phyloP scores from a whole-genome alignment of 2,888 invertebrate genomes.

The Galerucella calmariensis region DNA sequence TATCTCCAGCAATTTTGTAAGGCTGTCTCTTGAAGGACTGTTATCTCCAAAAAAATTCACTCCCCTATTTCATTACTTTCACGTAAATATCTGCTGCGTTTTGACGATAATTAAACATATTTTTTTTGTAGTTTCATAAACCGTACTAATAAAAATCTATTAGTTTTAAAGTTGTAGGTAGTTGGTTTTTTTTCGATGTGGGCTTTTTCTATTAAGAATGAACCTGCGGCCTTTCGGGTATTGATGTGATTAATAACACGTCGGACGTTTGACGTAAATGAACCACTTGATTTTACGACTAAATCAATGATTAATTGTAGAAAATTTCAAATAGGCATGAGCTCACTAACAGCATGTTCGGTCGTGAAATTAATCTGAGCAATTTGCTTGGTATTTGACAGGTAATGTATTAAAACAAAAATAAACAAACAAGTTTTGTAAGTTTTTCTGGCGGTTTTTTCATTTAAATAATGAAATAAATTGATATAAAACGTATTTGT shows the following conservation, averaged over 20 bases:
- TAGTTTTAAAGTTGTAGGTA: conserved; percentile 24
- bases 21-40: no score
- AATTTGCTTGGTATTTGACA: conserved; percentile 8
- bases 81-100: no score
- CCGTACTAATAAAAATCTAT: conserved; percentile 14
- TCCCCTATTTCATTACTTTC: no score
- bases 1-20: no score
- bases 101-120: no score
- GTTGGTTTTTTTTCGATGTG: conserved; percentile 30
- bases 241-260: conserved; percentile 31
- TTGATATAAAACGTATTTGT: no score
- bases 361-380: conserved; percentile 7
- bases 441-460: no score
- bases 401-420: neutral
- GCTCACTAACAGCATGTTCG: conserved; percentile 3
- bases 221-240: conserved; percentile 25
- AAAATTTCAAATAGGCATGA: conserved; percentile 25
- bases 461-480: no score
- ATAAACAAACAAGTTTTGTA: neutral
- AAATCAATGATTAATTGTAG: conserved; percentile 34
- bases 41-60: no score
- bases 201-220: conserved; percentile 32
- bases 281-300: conserved; percentile 37
- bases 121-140: neutral
- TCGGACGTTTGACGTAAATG: conserved; percentile 35